phyloP scores from a whole-genome alignment of 2,113 vertebrate species.

The Hylia prasina region DNA sequence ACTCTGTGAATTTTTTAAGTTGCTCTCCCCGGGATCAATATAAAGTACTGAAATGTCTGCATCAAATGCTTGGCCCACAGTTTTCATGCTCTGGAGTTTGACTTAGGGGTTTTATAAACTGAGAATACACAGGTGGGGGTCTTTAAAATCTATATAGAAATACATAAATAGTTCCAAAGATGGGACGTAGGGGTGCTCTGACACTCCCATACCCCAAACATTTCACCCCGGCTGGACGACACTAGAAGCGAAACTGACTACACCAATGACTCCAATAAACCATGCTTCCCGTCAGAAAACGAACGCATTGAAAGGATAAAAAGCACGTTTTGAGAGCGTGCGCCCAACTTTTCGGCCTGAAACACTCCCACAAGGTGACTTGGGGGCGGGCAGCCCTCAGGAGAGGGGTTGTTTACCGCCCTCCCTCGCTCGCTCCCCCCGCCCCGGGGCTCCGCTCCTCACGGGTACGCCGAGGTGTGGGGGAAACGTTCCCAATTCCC shows the following conservation, averaged over 20 bases:
- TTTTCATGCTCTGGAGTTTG: not conserved
- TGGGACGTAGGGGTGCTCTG: fast-evolving
- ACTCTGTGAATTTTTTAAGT: not conserved
- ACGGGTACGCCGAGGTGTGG: too few species aligned
- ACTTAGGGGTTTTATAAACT: not conserved
- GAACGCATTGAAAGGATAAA: fast-evolving
- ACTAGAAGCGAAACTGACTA: fast-evolving
- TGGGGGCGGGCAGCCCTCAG: not conserved
- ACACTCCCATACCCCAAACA: not conserved
- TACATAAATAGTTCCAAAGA: not conserved
- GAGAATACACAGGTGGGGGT: fast-evolving
- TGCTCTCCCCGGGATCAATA: not conserved
- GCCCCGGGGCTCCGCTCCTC: not conserved
- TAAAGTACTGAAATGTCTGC: not conserved
- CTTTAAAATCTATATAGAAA: not conserved
- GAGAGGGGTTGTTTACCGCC: not conserved
- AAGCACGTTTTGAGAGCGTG: not conserved
- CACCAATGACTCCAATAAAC: fast-evolving
- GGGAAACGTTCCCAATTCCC: fast-evolving
- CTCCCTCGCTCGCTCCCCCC: not conserved
- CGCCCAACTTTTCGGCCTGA: slow-evolving; percentile 17
- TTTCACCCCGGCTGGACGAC: not conserved
- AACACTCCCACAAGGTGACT: slow-evolving; percentile 13
- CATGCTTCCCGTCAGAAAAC: fast-evolving
- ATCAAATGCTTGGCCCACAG: not conserved